Base-by-base conservation (phyloP, 2,113 vertebrate genomes). In the Neotragus moschatus region DNA sequence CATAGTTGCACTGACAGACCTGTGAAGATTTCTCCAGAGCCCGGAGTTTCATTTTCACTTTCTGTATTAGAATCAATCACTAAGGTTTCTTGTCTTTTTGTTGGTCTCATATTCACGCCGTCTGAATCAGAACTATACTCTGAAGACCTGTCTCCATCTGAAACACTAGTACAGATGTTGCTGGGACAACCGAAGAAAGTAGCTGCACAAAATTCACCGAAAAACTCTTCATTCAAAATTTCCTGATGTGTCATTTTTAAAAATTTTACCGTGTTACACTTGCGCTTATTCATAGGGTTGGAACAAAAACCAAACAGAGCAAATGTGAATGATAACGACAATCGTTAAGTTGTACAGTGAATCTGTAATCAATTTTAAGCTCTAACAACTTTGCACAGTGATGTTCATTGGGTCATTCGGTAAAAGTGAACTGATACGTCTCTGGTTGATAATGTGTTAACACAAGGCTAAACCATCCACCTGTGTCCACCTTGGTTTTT, bases 401-500 rank as follows among this genome's bases (percentile, higher is more conserved):
- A 14, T 26, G 12, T 3, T 43, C 36, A 75, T 14, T 43, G 36
- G 25, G 23, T 26, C 70, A 75, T 12, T 75, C 1, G 3, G 23
- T 26, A 26, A 75, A 75, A 75, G 43, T 26, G 23, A 43, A 43
- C 3, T 1, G 70, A 75, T 26, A 14, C 3, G 0, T 75, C 4
- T 75, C 39, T 75, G 70, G 36, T 75, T 1, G 3, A 15, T 75
- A 43, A 26, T 14, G 3, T 75, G 11, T 43, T 17, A 3, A 30
- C 6, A 17, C 7, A 63, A 77, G 28, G 45, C 8, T 2, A 21
- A 43, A 30, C 43, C 13, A 6, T 0, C 28, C 3, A 3, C 23
- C 43, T 17, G 2, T 16, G 47, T 33, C 14, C 85, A 28, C 58
- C 49, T 26, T 56, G 23, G 2, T 8, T 45, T 86, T 58, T 66